Evolutionary conservation across 2,113 vertebrate genomes (phyloP).

Genomic region (Pristiophorus japonicus): DNA sequence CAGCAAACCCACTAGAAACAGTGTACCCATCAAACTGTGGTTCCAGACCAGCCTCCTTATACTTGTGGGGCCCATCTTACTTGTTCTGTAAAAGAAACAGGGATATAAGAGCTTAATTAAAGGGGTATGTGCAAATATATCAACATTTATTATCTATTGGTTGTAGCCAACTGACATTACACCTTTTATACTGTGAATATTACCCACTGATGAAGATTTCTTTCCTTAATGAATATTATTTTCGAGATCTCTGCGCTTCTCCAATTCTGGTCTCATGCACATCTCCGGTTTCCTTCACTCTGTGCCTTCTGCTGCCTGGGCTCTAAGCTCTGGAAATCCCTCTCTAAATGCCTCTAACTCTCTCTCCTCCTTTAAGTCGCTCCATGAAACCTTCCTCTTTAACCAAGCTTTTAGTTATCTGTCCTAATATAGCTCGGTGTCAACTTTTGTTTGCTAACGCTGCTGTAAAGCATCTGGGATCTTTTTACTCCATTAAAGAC

Average conservation of each 20-base stretch:
- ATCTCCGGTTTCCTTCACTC: neutral
- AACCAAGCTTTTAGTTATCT: neutral
- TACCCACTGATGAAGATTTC: neutral
- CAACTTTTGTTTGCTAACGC: neutral
- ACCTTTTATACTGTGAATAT: neutral
- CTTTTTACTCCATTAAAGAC: neutral
- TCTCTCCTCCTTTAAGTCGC: neutral
- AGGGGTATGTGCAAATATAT: neutral
- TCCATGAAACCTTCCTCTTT: neutral
- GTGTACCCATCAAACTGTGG: slow-evolving; percentile 52
- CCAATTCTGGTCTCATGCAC: neutral
- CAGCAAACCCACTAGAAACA: slow-evolving; percentile 62
- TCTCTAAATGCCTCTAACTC: neutral
- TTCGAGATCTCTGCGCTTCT: neutral
- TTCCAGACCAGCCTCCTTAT: slow-evolving; percentile 47
- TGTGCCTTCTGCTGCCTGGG: neutral
- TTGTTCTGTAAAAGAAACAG: slow-evolving; percentile 6
- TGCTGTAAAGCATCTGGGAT: neutral
- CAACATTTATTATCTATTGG: neutral
- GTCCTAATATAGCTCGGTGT: neutral
- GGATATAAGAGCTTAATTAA: neutral
- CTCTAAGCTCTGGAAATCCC: neutral
- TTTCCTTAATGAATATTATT: neutral
- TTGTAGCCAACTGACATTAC: neutral
- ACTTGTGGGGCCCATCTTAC: slow-evolving; percentile 54